phyloP scores from a whole-genome alignment of 2,113 vertebrate genomes.

The Uropsilus gracilis region DNA sequence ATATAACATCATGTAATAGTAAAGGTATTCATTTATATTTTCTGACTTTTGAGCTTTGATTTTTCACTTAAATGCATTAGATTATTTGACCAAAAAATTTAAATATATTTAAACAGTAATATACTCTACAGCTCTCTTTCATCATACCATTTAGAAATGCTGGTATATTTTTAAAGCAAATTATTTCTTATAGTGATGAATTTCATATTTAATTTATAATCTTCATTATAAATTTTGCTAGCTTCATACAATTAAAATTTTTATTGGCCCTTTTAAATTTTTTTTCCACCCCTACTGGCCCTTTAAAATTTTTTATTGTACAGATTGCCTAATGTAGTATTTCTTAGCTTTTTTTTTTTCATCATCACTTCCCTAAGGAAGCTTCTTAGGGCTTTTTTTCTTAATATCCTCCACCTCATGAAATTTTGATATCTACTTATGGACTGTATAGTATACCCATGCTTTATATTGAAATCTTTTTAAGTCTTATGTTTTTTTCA shows the following conservation, averaged over 20 bases:
- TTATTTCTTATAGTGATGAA: slow-evolving; percentile 46
- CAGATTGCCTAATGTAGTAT: neutral
- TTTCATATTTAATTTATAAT: slow-evolving; percentile 49
- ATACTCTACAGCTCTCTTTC: slow-evolving; percentile 26
- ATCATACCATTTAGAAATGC: slow-evolving; percentile 28
- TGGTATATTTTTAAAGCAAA: slow-evolving; percentile 29
- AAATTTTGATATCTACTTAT: slow-evolving; percentile 52
- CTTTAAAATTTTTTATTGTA: slow-evolving; percentile 42
- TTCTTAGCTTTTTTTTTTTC: slow-evolving; percentile 17
- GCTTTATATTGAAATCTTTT: neutral
- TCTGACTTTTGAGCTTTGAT: slow-evolving; percentile 22
- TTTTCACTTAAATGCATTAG: slow-evolving; percentile 48
- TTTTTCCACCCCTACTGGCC: too few relatives aligned
- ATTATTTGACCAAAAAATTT: neutral
- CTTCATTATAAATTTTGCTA: slow-evolving; percentile 46
- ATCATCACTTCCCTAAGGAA: neutral
- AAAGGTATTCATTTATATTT: neutral
- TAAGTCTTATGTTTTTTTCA: neutral
- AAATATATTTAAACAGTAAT: slow-evolving; percentile 28
- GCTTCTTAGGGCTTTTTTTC: neutral
- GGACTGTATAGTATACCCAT: neutral
- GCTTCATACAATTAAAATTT: neutral
- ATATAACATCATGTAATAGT: neutral
- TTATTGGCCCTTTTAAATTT: neutral
- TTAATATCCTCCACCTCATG: neutral